Conservation (phyloP, 2,888 invertebrate genomes). For the Agrotis exclamationis region DNA sequence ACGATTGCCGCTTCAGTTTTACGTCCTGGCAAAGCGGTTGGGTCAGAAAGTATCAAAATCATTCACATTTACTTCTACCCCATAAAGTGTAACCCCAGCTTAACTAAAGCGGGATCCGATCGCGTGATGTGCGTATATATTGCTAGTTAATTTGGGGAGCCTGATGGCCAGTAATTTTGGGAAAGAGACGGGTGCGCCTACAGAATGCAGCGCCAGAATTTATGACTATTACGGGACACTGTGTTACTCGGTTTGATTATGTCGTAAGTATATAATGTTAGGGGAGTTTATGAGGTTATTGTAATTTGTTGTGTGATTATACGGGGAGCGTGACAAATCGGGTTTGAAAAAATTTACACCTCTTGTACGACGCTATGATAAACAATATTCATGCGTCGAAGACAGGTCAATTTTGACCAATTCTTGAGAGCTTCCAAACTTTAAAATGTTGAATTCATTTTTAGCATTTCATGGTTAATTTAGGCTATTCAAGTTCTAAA, state of each 20-base stretch:
- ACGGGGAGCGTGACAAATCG: background rate
- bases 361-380: background rate
- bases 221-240: constrained; percentile 35
- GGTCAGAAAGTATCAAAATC: constrained; percentile 3
- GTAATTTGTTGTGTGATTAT: constrained; percentile 23
- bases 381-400: background rate
- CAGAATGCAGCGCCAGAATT: constrained; percentile 47
- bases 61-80: background rate
- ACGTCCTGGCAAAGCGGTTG: background rate
- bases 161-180: constrained; percentile 56
- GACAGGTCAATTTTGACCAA: too few species aligned
- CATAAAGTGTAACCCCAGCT: constrained; percentile 39
- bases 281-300: constrained; percentile 15
- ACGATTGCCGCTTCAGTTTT: background rate
- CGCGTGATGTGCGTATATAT: constrained; percentile 75
- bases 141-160: constrained; percentile 69
- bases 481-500: background rate
- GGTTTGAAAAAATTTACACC: background rate
- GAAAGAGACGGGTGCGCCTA: constrained; percentile 48
- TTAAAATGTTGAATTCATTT: background rate
- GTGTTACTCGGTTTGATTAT: constrained; percentile 38
- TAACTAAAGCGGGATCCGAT: constrained; percentile 66
- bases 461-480: too few species aligned
- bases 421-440: background rate
- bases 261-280: constrained; percentile 16